Conservation (phyloP, 2,113 vertebrate species). For the Carettochelys insculpta region DNA sequence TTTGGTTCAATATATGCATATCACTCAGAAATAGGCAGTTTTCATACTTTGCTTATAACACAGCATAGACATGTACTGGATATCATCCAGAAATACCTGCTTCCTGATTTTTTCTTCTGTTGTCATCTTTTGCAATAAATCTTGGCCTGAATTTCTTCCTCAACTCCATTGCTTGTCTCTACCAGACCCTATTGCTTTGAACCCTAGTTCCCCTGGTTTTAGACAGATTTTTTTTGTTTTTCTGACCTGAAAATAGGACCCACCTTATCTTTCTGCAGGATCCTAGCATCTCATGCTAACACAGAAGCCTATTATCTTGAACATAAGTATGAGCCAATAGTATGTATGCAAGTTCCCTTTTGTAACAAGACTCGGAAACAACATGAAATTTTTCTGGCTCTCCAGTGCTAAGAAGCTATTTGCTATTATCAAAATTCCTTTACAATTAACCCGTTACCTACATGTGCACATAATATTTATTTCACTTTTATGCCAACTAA, state of each 20-base stretch:
- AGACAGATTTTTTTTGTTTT: neutral
- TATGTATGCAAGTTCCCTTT: neutral
- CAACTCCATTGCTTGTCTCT: neutral
- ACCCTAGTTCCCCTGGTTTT: neutral
- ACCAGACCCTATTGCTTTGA: neutral
- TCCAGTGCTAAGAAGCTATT: neutral
- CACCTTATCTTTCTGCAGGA: fast-evolving
- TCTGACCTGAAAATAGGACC: neutral
- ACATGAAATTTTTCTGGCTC: neutral
- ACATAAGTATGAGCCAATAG: neutral
- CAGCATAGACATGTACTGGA: neutral
- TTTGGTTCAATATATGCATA: neutral
- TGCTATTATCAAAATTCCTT: neutral
- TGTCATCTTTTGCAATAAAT: neutral
- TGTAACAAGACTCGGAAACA: neutral
- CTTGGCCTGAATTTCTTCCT: neutral
- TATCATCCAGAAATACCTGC: neutral
- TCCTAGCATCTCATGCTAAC: neutral
- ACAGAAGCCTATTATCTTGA: neutral
- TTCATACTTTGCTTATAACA: neutral
- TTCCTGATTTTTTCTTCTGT: neutral
- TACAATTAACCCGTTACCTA: neutral
- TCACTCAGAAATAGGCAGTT: neutral
- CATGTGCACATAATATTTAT: neutral
- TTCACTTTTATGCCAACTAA: conserved; percentile 47